phyloP scores from a whole-genome alignment of 2,888 invertebrate genomes.

The Lumbricus terrestris region DNA sequence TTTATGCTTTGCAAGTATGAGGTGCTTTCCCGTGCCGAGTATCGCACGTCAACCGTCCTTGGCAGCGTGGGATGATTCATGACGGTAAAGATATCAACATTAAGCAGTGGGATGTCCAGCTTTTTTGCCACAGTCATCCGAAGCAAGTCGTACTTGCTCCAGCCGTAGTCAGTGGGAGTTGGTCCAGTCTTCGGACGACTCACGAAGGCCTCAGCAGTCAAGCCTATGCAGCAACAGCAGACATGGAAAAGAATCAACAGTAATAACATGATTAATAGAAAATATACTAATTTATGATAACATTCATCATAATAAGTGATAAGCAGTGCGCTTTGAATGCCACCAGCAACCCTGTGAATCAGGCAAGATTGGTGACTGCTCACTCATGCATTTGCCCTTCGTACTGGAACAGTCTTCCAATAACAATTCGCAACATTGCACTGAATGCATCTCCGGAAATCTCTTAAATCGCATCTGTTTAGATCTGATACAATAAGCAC shows the following conservation, averaged over 20 bases:
- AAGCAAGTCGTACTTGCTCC: constrained; percentile 86
- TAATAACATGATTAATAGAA: neutral
- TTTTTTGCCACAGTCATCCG: constrained; percentile 84
- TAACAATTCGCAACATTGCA: no score
- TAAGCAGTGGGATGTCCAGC: constrained; percentile 76
- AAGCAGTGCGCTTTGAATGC: neutral
- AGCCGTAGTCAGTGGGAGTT: constrained; percentile 45
- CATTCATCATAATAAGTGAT: neutral
- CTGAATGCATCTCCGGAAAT: no score
- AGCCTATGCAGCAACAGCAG: constrained; percentile 58
- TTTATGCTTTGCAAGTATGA: constrained; percentile 92
- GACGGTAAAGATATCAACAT: constrained; percentile 94
- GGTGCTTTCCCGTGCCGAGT: constrained; percentile 91
- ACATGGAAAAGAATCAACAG: neutral
- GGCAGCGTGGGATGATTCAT: constrained; percentile 77
- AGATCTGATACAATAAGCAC: no score
- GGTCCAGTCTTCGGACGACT: constrained; percentile 39
- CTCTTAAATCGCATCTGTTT: no score
- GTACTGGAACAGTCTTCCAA: no score
- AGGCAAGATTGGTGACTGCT: no score
- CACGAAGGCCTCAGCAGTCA: constrained; percentile 94
- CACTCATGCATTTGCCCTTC: no score
- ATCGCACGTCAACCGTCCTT: constrained; percentile 80
- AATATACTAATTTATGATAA: neutral
- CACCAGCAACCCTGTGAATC: no score